Evolutionary conservation across 2,113 vertebrate genomes (phyloP).

Genomic region (Passer domesticus): DNA sequence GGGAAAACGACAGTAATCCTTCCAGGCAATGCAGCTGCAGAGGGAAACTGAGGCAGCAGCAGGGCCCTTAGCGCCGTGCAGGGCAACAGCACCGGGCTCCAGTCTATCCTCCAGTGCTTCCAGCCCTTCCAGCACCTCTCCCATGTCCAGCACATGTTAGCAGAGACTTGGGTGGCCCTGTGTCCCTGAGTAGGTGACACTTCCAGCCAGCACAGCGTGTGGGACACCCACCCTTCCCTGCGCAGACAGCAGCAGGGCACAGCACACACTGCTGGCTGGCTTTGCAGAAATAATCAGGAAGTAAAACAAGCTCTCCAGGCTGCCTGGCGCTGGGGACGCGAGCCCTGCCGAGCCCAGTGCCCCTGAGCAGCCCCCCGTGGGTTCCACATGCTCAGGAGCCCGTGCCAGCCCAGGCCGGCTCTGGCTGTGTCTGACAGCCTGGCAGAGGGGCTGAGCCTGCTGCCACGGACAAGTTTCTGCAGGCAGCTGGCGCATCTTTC

Average conservation of each 20-base stretch:
- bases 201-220: rapidly evolving
- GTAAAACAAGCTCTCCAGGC: not conserved
- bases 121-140: not conserved
- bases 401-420: not conserved
- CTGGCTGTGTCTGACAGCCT: rapidly evolving
- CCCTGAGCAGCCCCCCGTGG: not conserved
- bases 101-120: rapidly evolving
- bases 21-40: not conserved
- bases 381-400: not conserved
- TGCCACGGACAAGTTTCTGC: rapidly evolving
- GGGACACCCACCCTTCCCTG: not conserved
- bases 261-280: not conserved
- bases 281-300: not conserved
- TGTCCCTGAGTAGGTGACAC: not conserved
- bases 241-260: not conserved
- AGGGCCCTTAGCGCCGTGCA: rapidly evolving
- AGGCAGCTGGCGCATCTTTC: rapidly evolving
- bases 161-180: not conserved
- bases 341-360: not conserved
- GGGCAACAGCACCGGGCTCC: rapidly evolving
- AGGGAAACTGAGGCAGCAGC: not conserved
- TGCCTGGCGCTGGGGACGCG: not conserved
- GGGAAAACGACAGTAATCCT: not conserved
- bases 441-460: rapidly evolving
- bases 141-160: rapidly evolving